Conservation (phyloP, 2,797 vertebrate species). For the Neosilurus hyrtlii region DNA sequence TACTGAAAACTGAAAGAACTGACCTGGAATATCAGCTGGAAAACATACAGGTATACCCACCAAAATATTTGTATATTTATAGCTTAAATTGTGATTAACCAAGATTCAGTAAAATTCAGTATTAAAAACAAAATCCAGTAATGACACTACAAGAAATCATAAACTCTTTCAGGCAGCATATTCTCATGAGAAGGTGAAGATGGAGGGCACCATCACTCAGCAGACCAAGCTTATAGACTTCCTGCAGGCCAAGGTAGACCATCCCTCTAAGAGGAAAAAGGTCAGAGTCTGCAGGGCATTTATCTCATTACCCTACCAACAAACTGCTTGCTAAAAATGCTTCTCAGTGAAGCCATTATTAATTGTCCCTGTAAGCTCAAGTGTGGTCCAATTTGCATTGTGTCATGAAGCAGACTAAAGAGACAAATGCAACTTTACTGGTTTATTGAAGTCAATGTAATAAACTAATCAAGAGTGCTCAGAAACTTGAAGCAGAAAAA, state of each 20-base stretch:
- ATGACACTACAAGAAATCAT: background rate
- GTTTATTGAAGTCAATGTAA: background rate
- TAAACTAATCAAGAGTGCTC: background rate
- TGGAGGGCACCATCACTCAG: constrained; percentile 90
- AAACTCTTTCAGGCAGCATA: constrained; percentile 84
- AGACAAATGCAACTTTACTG: background rate
- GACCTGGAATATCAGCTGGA: constrained; percentile 82
- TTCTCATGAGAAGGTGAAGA: constrained; percentile 89
- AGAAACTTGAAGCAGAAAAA: background rate
- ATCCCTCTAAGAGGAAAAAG: constrained; percentile 97
- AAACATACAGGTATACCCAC: constrained; percentile 60
- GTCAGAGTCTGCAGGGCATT: constrained; percentile 63
- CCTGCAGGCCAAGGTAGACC: constrained; percentile 92
- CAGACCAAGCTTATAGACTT: constrained; percentile 92
- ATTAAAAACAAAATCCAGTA: background rate
- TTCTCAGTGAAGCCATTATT: constrained; percentile 37
- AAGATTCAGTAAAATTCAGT: background rate
- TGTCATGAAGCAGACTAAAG: constrained; percentile 22
- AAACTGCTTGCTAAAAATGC: constrained; percentile 53
- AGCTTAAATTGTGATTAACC: background rate
- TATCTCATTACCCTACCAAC: constrained; percentile 48
- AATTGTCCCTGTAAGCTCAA: constrained; percentile 39
- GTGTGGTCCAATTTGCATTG: constrained; percentile 24
- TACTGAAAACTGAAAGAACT: constrained; percentile 93
- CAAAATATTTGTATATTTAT: background rate